A percentile compares a stretch with the other conserved stretches of the same genome.
Conservation (phyloP, 1,140 invertebrate species). For the Temnothorax longispinosus region DNA sequence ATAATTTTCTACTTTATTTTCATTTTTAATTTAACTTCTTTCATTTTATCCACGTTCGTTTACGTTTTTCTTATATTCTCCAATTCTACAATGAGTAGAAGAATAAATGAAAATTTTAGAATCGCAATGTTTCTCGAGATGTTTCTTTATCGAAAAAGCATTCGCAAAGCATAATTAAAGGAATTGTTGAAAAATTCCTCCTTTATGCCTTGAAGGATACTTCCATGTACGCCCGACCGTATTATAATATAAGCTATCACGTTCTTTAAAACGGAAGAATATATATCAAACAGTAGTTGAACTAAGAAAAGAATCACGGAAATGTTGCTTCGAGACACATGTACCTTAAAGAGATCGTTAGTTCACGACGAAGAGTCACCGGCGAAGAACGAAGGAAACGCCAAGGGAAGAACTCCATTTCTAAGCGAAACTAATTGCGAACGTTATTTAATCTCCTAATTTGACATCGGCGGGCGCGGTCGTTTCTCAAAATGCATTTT, state of each 20-base stretch:
- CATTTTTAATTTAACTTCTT: not conserved
- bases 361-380: not conserved
- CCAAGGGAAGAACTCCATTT: conserved; percentile 25
- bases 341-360: conserved; percentile 23
- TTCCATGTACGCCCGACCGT: not conserved
- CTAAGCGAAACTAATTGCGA: conserved; percentile 30
- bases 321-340: not conserved
- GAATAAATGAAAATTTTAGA: not conserved
- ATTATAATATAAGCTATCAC: not conserved
- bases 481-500: conserved; percentile 41
- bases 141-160: not conserved
- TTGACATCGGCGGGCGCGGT: conserved; percentile 41
- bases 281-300: not conserved
- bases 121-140: conserved; percentile 8
- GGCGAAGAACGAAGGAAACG: not conserved
- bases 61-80: not conserved
- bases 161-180: not conserved
- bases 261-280: not conserved
- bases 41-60: not conserved
- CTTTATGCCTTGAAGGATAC: not conserved
- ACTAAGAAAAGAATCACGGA: not conserved
- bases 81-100: not conserved
- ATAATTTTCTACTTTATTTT: not conserved
- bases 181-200: not conserved
- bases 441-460: conserved; percentile 39